Base-by-base conservation (phyloP, 2,797 vertebrate species). In the Anableps anableps region DNA sequence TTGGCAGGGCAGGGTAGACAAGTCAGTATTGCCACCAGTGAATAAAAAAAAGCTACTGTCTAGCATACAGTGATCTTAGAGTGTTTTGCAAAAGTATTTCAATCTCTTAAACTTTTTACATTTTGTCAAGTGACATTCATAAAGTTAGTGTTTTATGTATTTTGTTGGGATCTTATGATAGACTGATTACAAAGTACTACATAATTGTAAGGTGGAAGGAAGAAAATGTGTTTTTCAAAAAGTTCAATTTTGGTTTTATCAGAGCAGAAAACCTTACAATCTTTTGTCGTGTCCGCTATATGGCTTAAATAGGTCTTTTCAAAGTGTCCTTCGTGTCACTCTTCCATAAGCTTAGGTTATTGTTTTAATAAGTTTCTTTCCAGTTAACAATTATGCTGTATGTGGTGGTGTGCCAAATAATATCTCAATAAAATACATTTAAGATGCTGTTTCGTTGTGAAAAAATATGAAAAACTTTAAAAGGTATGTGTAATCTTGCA, bases 1-100 rank as follows among this genome's bases (percentile, higher is more conserved):
- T 90, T 97, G 82, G 93, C 95, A 53, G 92, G 95, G 76, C 97
- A 98, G 94, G 97, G 97, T 71, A 96, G 98, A 94, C 98, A 99
- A 95, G 98, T 99, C 16, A 95, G 97, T 91, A 75, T 74, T 21
- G 23, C 58, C 45, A 17, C 3, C 64, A 13, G 14, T n/a, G 50
- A 60, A 50, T 41, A 23, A n/a, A 29, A 29, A 43, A 8, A 16
- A 26, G 26, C 14, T 68, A 4, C 11, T 45, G 41, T 13, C 38
- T n/a, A 7, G 2, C 23, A 45, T 29, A 17, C 13, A 17, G 10
- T 26, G 23, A 23, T 68, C 9, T 41, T 23, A 41, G 2, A n/a
- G n/a, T n/a, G n/a, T n/a, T n/a, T n/a, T n/a, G 26, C 17, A 66
- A 29, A 23, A 23, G 14, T 19, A 64, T 64, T 9, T 64, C 2